Percentiles rank a stretch among this genome's conserved stretches.
phyloP scores from a whole-genome alignment of 2,113 vertebrate genomes.

The Romanogobio albipinnatus region DNA sequence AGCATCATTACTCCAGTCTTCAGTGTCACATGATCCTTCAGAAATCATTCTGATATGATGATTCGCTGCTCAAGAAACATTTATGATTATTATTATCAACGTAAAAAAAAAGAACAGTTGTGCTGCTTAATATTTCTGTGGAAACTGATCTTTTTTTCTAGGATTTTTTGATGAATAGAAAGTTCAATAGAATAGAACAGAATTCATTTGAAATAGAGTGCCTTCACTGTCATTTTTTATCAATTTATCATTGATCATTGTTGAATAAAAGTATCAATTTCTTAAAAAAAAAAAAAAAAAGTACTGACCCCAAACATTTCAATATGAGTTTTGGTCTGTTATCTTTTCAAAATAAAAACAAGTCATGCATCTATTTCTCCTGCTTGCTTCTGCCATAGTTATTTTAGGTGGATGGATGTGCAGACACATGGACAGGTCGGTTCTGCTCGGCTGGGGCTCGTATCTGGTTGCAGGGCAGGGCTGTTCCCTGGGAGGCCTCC shows the following conservation, averaged over 20 bases:
- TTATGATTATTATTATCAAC: neutral
- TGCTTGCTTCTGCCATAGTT: conserved; percentile 1
- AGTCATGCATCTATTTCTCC: neutral
- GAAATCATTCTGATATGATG: too few species aligned
- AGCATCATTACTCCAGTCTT: neutral
- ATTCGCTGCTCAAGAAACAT: neutral
- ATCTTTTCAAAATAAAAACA: neutral
- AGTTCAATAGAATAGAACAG: too few species aligned
- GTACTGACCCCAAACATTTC: neutral
- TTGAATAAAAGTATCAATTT: neutral
- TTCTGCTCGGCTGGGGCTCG: conserved; percentile 19
- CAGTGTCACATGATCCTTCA: too few species aligned
- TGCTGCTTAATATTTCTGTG: neutral
- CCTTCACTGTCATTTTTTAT: neutral
- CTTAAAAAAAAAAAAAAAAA: too few species aligned
- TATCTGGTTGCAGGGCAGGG: conserved; percentile 32
- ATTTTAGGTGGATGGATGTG: conserved; percentile 30
- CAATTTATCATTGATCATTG: neutral
- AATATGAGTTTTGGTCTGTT: neutral
- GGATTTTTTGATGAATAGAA: neutral
- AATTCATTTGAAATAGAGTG: neutral
- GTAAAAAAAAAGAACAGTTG: neutral
- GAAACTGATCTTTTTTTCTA: neutral
- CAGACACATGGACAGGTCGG: conserved; percentile 27
- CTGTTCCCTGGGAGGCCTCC: conserved; percentile 19